Conservation (phyloP, 2,113 vertebrate species). For the Xyliphius kryptos region DNA sequence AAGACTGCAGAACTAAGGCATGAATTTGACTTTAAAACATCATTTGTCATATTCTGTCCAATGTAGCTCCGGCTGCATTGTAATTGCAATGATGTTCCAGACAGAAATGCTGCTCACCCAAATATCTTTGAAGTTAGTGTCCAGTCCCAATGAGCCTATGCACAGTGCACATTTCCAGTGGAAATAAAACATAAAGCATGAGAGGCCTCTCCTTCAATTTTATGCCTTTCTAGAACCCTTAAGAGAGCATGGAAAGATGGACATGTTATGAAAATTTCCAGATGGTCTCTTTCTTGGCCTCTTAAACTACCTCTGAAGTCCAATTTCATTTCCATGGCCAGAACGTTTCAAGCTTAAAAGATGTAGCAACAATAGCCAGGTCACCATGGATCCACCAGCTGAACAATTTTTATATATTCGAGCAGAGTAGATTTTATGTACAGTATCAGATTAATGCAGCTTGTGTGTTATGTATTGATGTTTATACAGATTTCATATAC, state of each 20-base stretch:
- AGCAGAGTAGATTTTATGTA: too few relatives aligned
- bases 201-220: conserved; percentile 67
- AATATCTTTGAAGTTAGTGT: conserved; percentile 30
- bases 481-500: too few relatives aligned
- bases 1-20: not conserved
- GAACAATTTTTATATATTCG: too few relatives aligned
- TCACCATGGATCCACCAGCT: conserved; percentile 41
- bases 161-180: conserved; percentile 47
- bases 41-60: conserved; percentile 11
- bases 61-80: not conserved
- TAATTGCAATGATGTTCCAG: not conserved
- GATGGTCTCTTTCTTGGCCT: conserved; percentile 60
- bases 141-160: conserved; percentile 39
- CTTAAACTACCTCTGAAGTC: conserved; percentile 54
- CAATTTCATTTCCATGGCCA: conserved; percentile 62
- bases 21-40: conserved; percentile 24
- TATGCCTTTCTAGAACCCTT: conserved; percentile 73
- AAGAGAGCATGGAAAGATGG: conserved; percentile 67
- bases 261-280: conserved; percentile 75
- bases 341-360: conserved; percentile 69
- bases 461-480: too few relatives aligned
- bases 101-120: not conserved
- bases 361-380: conserved; percentile 56
- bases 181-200: conserved; percentile 48
- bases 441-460: too few relatives aligned